phyloP scores from a whole-genome alignment of 2,888 invertebrate species.

The Orthosia gracilis region DNA sequence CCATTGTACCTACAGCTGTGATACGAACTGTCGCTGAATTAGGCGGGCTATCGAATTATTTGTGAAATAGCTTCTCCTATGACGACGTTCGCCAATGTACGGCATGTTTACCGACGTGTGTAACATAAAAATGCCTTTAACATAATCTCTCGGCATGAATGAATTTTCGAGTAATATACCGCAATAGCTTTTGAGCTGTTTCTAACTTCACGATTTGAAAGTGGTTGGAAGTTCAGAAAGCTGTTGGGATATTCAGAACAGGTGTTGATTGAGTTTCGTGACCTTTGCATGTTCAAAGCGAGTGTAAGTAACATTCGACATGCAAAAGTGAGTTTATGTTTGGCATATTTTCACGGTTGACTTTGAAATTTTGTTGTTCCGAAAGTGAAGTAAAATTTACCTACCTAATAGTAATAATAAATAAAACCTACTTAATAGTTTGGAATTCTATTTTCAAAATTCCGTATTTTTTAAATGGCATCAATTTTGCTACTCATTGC shows the following conservation, averaged over 20 bases:
- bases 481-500: not conserved
- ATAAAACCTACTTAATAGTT: too few relatives aligned
- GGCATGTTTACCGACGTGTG: not conserved
- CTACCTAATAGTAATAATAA: not conserved
- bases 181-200: conserved; percentile 10
- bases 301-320: not conserved
- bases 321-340: not conserved
- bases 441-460: not conserved
- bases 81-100: not conserved
- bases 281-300: conserved; percentile 16
- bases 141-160: conserved; percentile 1
- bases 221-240: conserved; percentile 6
- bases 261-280: not conserved
- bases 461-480: not conserved
- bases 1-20: not conserved
- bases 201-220: conserved; percentile 17
- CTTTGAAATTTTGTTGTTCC: conserved; percentile 1
- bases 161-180: not conserved
- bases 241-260: conserved; percentile 33
- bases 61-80: conserved; percentile 23
- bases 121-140: conserved; percentile 5
- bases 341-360: not conserved
- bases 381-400: not conserved
- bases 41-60: conserved; percentile 13
- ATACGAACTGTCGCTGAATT: conserved; percentile 17